Evolutionary conservation across 2,888 invertebrate genomes (phyloP), one percentile per base, ranked within the genome.

Genomic region (Synanthedon formicaeformis): DNA sequence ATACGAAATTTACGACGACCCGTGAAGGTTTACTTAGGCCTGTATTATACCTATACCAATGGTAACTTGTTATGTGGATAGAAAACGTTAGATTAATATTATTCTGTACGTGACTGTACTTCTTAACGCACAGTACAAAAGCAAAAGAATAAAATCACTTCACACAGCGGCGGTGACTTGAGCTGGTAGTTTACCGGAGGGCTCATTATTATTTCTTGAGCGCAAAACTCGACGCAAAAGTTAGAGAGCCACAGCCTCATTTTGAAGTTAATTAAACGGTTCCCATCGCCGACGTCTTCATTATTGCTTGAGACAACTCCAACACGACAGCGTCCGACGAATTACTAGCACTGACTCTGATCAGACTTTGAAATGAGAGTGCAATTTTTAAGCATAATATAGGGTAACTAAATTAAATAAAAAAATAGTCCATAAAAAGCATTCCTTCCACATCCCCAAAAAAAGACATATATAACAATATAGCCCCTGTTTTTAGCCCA

Each of bases 221-320:
- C 62, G 59, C 63, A 58, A 62, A 71, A 74, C 67, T 73, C 65
- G 60, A 18, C 55, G 62, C 58, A 60, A 57, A 70, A 75, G 73
- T 73, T 70, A 60, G 67, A 62, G 66, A 61, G 67, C 67, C 66
- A 58, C 66, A 62, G 69, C 67, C 71, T 75, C 75, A 71, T 73
- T 78, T 77, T 71, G 72, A 73, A 81, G 77, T 80, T 82, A 81
- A 82, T 82, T 81, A 81, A 80, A 81, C 71, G 74, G 64, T 68
- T 67, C 69, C 73, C 70, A 72, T 69, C 66, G 67, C 61, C 65
- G 69, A 67, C 76, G 69, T 78, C 79, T 81, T 76, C 73, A 76
- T 80, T 80, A 81, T 77, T 73, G 67, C 67, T 59, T 55, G 54
- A 13, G 13, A 45, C 50, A 23, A 50, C 13, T 13, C 13, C 51